Base-by-base conservation (phyloP, 2,797 vertebrate species). In the Syndactyla subalaris region DNA sequence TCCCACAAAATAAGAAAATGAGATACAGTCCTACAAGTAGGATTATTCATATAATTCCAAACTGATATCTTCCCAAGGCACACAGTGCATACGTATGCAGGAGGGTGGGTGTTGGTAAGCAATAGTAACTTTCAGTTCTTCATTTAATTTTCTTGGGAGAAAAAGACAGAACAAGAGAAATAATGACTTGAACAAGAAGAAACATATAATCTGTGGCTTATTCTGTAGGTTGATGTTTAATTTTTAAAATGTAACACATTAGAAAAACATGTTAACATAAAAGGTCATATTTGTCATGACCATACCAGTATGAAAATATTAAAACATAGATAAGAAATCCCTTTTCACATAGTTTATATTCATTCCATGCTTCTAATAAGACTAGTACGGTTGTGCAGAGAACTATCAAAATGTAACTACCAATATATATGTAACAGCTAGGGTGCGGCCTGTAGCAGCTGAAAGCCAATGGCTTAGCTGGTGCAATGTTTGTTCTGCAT, bases 81-180 rank as follows among this genome's bases (percentile, higher is more conserved):
- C 16, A 8, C 14, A 65, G 13, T 38, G 9, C 45, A 3, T 32
- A 13, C 0, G 0, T 52, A 15, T 4, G 3, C 7, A 3, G 5
- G 7, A 4, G 2, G 6, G 8, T 17, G 8, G 14, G n/a, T 62
- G 14, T 41, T 0, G 0, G 7, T 43, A 90, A 81, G 26, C 12
- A 61, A 49, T 2, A 65, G 41, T 38, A 65, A 58, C 21, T 74
- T 87, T 26, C 13, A 72, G 15, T 58, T 78, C 32, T 61, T 46
- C 4, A 49, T 59, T 57, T 81, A 8, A 36, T 92, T 75, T 41
- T 68, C 32, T 55, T 26, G 22, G 14, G 16, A 6, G 2, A 54
- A 16, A 78, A 82, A 62, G 23, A 66, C n/a, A 34, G 11, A 88
- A 7, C 8, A 72, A 45, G 29, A 81, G 8, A 46, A 70, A n/a